Evolutionary conservation across 2,888 invertebrate species (phyloP), one percentile per base, ranked within the genome.

Genomic region (Cephus runcator): DNA sequence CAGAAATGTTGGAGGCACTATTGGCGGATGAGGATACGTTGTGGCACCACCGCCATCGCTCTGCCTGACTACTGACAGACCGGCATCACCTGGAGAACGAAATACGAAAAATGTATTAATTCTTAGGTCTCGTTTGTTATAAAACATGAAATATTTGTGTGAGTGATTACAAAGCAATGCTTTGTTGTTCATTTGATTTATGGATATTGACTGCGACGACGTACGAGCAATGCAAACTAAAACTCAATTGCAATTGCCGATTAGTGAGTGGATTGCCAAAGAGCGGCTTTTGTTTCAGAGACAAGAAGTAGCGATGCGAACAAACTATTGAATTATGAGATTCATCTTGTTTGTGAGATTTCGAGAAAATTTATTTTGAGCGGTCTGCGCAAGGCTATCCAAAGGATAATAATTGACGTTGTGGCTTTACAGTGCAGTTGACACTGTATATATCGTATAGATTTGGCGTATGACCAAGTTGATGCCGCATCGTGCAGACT

Each of bases 1-100:
- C 81, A 91, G 87, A 86, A 90, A 89, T 78, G 86, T 88, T 86
- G 90, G 90, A 90, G 91, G 91, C 90, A 91, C 91, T 90, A 88
- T 88, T 85, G 91, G 91, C 87, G 88, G 88, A 87, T 87, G 87
- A 83, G 88, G 87, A 81, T 90, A 56, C 56, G 56, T 56, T 23
- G 56, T 23, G 56, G 56, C 23, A 23, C 23, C 56, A 9, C 23
- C 56, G 56, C 23, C 56, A 23, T 56, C 56, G 56, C 9, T 56
- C 23, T 56, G 56, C 56, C 56, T 56, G 2, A 88, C 85, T 83
- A 89, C 87, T 79, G 89, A 86, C 80, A 88, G 83, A 83, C 85
- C 88, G 78, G 87, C 87, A 89, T 80, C 23, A 79, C 33, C 71
- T 31, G 31, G 33, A 71, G 33, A 71, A 33, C 2, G 2, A 23